Evolutionary conservation across 2,797 vertebrate genomes (phyloP).

Genomic region (Echeneis naucrates): DNA sequence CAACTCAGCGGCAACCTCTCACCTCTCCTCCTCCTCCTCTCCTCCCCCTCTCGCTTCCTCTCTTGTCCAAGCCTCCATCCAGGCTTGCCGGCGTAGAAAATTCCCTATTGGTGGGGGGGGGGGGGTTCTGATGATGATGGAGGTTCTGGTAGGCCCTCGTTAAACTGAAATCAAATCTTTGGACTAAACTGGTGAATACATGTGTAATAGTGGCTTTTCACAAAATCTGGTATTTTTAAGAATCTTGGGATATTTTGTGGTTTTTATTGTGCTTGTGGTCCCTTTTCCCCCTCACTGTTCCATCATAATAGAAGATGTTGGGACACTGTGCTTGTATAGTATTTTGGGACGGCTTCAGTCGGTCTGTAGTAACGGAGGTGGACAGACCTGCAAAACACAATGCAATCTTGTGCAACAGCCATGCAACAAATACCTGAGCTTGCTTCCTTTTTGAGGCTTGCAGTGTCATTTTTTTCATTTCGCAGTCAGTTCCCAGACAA

Average conservation of each 20-base stretch:
- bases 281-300: not conserved
- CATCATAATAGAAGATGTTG: slow-evolving; percentile 1
- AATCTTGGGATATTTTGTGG: not conserved
- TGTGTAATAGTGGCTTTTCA: not conserved
- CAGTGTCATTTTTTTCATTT: slow-evolving; percentile 8
- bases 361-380: slow-evolving; percentile 18
- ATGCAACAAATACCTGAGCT: slow-evolving; percentile 32
- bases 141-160: slow-evolving; percentile 7
- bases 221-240: not conserved
- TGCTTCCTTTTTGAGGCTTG: not conserved
- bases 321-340: not conserved
- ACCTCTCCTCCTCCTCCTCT: slow-evolving; percentile 57
- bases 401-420: slow-evolving; percentile 43
- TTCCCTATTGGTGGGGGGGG: too few relatives aligned
- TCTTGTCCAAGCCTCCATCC: slow-evolving; percentile 45
- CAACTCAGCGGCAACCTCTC: slow-evolving; percentile 78
- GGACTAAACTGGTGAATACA: not conserved
- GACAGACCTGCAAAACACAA: slow-evolving; percentile 40
- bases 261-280: slow-evolving; percentile 3
- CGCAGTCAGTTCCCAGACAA: too few relatives aligned
- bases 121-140: too few relatives aligned
- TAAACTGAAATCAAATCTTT: slow-evolving; percentile 3
- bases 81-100: slow-evolving; percentile 43
- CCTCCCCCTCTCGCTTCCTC: slow-evolving; percentile 11
- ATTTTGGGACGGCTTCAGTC: slow-evolving; percentile 7